Conservation (phyloP, 92 coral and sea anemone species). For the Desmophyllum pertusum region DNA sequence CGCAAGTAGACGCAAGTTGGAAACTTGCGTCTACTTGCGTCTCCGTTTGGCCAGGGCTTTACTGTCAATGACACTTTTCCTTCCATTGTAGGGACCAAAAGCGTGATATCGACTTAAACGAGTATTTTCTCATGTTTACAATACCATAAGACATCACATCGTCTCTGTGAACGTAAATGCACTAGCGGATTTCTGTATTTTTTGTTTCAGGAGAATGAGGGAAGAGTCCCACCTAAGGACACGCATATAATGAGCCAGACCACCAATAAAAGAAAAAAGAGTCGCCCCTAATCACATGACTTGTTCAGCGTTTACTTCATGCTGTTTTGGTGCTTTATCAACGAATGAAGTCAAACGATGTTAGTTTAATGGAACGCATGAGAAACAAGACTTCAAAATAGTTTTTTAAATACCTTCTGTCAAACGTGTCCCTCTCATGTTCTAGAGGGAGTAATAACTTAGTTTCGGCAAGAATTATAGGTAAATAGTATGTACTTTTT, state of each 20-base stretch:
- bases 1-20: too few relatives aligned
- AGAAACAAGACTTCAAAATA: neutral
- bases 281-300: neutral
- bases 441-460: neutral
- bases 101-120: too few relatives aligned
- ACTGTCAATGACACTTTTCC: too few relatives aligned
- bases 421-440: neutral
- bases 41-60: too few relatives aligned
- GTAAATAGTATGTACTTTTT: too few relatives aligned
- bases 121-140: too few relatives aligned
- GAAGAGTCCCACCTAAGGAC: neutral
- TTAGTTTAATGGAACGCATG: neutral
- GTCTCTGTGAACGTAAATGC: neutral
- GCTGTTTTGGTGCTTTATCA: neutral
- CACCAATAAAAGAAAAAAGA: slow-evolving; percentile 4
- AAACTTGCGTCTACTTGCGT: too few relatives aligned
- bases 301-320: neutral
- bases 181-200: neutral
- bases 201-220: slow-evolving; percentile 1
- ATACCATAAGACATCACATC: too few relatives aligned
- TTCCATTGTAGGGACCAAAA: too few relatives aligned
- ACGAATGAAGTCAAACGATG: neutral
- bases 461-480: neutral
- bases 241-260: neutral
- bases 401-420: neutral